Percentiles rank a stretch among this genome's conserved stretches.
Evolutionary conservation across 2,113 vertebrate species (phyloP).

Genomic region (Budorcas taxicolor): DNA sequence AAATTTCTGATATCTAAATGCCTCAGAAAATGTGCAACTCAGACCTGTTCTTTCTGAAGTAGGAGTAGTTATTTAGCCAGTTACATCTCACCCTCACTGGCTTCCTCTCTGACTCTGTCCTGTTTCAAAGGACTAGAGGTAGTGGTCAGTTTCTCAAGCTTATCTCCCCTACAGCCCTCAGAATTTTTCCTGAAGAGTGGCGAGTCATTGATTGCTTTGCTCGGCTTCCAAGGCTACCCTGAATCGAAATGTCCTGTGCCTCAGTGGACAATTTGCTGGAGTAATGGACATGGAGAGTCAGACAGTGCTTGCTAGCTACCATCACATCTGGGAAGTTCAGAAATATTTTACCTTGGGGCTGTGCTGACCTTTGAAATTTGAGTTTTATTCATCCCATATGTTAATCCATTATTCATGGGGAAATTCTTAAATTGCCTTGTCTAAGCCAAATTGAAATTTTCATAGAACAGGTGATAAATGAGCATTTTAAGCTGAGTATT

Average conservation of each 20-base stretch:
- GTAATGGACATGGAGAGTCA: neutral
- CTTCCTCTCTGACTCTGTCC: neutral
- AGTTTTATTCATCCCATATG: constrained; percentile 1
- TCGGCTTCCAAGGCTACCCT: neutral
- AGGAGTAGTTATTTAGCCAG: neutral
- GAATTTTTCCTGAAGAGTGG: neutral
- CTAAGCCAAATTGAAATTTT: constrained; percentile 8
- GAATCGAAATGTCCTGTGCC: neutral
- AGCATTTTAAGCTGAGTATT: neutral
- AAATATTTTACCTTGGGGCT: constrained; percentile 5
- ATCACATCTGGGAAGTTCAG: neutral
- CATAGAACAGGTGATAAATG: neutral
- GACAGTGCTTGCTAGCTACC: neutral
- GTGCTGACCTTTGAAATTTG: constrained; percentile 45
- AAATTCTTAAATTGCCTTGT: constrained; percentile 39
- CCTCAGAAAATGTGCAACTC: neutral
- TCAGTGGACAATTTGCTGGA: neutral
- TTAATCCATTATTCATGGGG: constrained; percentile 36
- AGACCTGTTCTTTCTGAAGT: neutral
- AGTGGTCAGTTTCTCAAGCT: neutral
- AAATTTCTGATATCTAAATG: neutral
- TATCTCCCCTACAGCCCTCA: neutral
- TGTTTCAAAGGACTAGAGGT: neutral
- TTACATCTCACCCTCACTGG: neutral
- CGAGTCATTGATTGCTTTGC: constrained; percentile 10